Percentiles rank a stretch among this genome's conserved stretches.
Conservation (phyloP, 2,888 invertebrate species). For the Gerris lacustris region DNA sequence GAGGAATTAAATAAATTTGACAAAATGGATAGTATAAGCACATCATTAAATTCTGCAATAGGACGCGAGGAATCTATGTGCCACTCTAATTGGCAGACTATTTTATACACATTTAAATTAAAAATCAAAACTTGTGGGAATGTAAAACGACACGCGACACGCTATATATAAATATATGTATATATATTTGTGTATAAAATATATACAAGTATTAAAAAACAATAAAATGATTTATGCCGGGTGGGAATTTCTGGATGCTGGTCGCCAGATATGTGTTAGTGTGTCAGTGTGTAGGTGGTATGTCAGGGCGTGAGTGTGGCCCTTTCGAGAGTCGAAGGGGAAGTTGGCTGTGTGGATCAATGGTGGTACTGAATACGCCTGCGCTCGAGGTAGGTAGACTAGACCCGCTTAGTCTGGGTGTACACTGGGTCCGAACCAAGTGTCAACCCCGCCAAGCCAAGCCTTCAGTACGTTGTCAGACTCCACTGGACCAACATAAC, state of each 20-base stretch:
- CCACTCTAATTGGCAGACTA: too few species aligned
- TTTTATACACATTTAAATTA: too few species aligned
- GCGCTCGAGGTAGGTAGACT: background rate
- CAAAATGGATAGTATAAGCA: too few species aligned
- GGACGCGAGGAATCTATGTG: too few species aligned
- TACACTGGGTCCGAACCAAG: background rate
- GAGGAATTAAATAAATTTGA: too few species aligned
- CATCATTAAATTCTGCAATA: too few species aligned
- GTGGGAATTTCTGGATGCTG: too few species aligned
- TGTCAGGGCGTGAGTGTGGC: background rate
- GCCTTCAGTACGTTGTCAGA: too few species aligned
- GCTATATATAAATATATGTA: background rate
- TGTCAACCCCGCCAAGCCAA: background rate
- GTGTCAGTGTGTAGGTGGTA: background rate
- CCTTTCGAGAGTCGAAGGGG: background rate
- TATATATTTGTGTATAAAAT: background rate
- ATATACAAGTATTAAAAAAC: background rate
- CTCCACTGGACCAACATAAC: too few species aligned
- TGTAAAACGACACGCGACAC: too few species aligned
- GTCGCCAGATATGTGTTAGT: too few species aligned
- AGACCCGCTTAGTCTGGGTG: slow-evolving; percentile 3
- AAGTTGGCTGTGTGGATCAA: background rate
- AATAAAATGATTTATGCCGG: background rate
- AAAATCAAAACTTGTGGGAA: too few species aligned
- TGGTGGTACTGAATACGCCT: background rate